Base-by-base conservation (phyloP, 2,888 invertebrate species). In the Clunio marinus region DNA sequence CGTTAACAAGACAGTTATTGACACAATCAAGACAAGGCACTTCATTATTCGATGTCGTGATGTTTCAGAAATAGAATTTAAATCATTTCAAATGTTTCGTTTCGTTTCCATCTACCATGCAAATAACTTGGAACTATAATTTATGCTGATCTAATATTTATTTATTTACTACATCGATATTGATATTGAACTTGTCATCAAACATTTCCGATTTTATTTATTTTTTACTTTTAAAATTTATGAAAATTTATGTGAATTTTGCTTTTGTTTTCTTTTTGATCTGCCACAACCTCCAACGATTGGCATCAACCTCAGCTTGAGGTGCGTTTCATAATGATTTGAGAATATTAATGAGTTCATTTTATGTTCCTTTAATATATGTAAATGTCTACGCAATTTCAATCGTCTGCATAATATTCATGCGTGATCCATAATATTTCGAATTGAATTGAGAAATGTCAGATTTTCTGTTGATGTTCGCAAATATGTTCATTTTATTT, bases 1-100 rank as follows among this genome's bases (percentile, higher is more conserved):
- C 58, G 15, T 28, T 58, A 58, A 58, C 58, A 17, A 58, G 58
- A 58, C 58, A 58, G 22, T 58, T 58, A 58, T 28, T 58, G 58
- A 5, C 58, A 58, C 22, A 4, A 51, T n/a, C 3, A 51, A 51
- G 51, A 51, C 51, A 51, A 51, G 51, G 51, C 51, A 22, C 22
- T 51, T 22, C 5, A 51, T 51, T 51, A 13, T 51, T 51, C 22
- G 5, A 51, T 13, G 2, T 7, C n/a, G n/a, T 2, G 2, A 17
- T 20, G 10, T 22, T 13, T 51, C 22, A 22, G 51, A 51, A 51
- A 41, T 41, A n/a, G 41, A 41, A 51, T 22, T 8, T 7, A n/a
- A n/a, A n/a, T n/a, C n/a, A 51, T 22, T 51, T 51, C 51, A 51
- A 22, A 22, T 22, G 7, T 51, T 51, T 22, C 7, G 22, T 13